Base-by-base conservation (phyloP, 2,113 vertebrate species). In the Channa maculata region DNA sequence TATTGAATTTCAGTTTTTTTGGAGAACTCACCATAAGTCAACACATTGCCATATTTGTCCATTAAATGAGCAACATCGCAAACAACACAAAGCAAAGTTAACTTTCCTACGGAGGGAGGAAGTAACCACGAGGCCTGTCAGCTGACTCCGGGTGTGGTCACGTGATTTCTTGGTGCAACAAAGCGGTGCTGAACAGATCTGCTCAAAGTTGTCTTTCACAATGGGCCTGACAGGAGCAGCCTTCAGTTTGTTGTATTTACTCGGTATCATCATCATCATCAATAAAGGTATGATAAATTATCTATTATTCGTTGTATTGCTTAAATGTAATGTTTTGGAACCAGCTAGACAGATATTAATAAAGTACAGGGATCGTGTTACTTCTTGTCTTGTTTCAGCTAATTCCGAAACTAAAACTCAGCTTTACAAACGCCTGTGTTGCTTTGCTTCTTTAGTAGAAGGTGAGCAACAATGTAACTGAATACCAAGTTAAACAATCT, bases 121-220 rank as follows among this genome's bases (percentile, higher is more conserved):
- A 54, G 13, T 46, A 45, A 13, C 5, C 2, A 6, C 5, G 34
- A 1, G 2, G 14, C 2, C 2, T 3, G 72, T 92, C 91, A 92
- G 85, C 88, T 93, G 93, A 92, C 51, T 10, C 0, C 9, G 13
- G 36, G 12, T 11, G 44, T 24, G 24, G 75, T 91, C 92, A 93
- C 73, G 75, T 94, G 89, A 89, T 13, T 51, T 57, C 3, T 61
- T 7, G 37, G 2, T 0, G 41, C 12, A 0, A 3, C 57, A 41
- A 60, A 78, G 3, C 5, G 0, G 50, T 13, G 11, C 15, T 0
- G 60, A n/a, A 8, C 7, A 0, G 11, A 0, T 0, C 2, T 4
- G 5, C 0, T 14, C 1, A 0, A 3, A 6, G 8, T 41, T 5
- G 3, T 0, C 14, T 10, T 11, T 9, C 72, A 79, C 64, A 59